Base-by-base conservation (phyloP, 2,113 vertebrate genomes). In the Empidonax alnorum region DNA sequence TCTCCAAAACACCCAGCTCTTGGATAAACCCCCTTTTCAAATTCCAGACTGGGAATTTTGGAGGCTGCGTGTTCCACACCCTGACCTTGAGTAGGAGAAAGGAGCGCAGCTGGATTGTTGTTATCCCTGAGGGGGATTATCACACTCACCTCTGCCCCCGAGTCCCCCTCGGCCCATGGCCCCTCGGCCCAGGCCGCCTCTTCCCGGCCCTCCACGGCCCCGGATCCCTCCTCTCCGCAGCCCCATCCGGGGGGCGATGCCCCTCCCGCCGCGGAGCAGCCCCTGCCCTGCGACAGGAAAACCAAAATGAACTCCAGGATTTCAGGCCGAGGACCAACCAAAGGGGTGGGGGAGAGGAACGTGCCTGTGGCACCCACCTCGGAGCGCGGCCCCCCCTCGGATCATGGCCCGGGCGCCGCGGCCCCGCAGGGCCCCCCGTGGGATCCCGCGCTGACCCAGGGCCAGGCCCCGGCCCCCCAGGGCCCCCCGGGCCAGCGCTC, bases 241-340 rank as follows among this genome's bases (percentile, higher is more conserved):
- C 5, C 98, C 98, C 96, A 99, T 96, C 53, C 99, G 97, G n/a
- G 98, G 98, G 30, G 98, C 97, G 8, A 98, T 86, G 2, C 99
- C 99, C 24, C 99, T 98, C 24, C 99, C 99, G 61, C 99, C 99
- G 21, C 99, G 98, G 83, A 99, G 98, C 80, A 98, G 95, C 97
- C 76, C 96, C 97, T 98, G 98, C 96, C 93, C 99, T 87, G 3
- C 5, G 1, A 12, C 0, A 14, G 50, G 8, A 11, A 28, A 47
- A 6, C 2, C 30, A 7, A 2, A 50, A 30, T 8, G 67, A 4
- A 22, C 49, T 14, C 28, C 2, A 0, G 9, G 41, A 28, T 56
- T 23, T 56, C 11, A 39, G 9, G n/a, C 4, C 0, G 1, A 2
- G 28, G 5, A 53, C 3, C 3, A 1, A 18, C 13, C 0, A 1